These are phyloP conservation scores for Scelioninae gen. 1 DNA, from an alignment of 2,888 invertebrate genomes.

Conservation along the genomic window DNA sequence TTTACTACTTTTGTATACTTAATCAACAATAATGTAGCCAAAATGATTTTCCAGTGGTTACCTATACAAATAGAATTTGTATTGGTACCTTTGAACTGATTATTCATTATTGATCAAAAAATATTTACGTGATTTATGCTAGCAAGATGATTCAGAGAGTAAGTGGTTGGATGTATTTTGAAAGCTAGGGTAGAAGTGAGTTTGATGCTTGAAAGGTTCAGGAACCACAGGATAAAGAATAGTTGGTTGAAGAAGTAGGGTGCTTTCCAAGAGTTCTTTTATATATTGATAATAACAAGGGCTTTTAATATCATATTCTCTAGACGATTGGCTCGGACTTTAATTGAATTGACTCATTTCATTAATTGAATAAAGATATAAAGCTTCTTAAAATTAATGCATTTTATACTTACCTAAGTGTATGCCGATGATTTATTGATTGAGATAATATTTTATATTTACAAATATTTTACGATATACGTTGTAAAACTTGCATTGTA, in stretches of 20 bases:
- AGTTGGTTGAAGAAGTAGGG: conserved; percentile 4
- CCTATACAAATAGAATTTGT: too few species aligned
- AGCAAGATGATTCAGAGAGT: background rate
- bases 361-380: too few species aligned
- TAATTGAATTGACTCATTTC: background rate
- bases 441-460: too few species aligned
- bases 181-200: background rate
- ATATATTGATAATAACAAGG: background rate
- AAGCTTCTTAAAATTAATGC: too few species aligned
- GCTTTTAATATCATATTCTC: background rate
- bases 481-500: too few species aligned
- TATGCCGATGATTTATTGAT: too few species aligned
- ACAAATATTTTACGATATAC: too few species aligned
- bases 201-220: conserved; percentile 8
- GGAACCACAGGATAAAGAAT: conserved; percentile 3
- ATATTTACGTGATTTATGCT: background rate
- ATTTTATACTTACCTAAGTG: too few species aligned
- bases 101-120: too few species aligned
- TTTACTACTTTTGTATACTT: background rate
- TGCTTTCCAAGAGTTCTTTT: conserved; percentile 2
- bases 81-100: too few species aligned
- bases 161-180: conserved; percentile 7
- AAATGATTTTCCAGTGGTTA: too few species aligned
- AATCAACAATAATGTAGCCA: too few species aligned
- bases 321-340: background rate